Percentiles rank a stretch among this genome's conserved stretches.
phyloP scores from a whole-genome alignment of 2,888 invertebrate genomes.

The Lampropteryx suffumata region DNA sequence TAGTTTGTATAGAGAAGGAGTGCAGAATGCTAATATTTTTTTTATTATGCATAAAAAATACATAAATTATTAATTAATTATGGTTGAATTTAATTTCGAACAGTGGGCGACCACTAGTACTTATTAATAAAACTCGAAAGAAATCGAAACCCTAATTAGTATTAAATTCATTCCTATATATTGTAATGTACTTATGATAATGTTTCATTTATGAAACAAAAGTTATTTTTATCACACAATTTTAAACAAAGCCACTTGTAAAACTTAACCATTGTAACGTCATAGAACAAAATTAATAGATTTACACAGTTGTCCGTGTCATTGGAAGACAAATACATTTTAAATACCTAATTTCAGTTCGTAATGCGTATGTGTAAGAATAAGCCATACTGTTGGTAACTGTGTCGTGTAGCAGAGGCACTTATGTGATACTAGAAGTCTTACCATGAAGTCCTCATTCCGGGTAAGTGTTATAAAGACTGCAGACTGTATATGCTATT shows the following conservation, averaged over 20 bases:
- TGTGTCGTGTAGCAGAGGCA: not conserved
- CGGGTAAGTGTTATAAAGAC: no score
- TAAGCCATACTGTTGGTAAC: not conserved
- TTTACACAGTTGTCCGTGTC: slow-evolving; percentile 2
- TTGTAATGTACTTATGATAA: no score
- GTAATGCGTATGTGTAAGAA: not conserved
- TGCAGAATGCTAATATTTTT: no score
- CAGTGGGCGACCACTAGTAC: no score
- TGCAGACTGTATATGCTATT: no score
- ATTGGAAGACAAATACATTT: not conserved
- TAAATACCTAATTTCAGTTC: not conserved
- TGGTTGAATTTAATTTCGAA: no score
- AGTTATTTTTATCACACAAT: not conserved
- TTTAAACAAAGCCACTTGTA: not conserved
- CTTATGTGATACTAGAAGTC: not conserved
- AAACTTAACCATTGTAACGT: not conserved
- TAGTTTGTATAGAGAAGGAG: no score
- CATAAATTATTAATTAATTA: no score
- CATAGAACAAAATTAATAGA: slow-evolving; percentile 8
- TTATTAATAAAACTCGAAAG: no score
- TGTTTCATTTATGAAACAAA: not conserved
- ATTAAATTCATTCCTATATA: no score
- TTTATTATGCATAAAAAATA: no score
- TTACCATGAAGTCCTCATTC: slow-evolving; percentile 14
- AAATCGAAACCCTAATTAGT: no score